Percentiles rank a stretch among this genome's conserved stretches.
These are phyloP conservation scores for Pangasianodon hypophthalmus DNA, from an alignment of 2,113 vertebrate species.

Conservation along the genomic window DNA sequence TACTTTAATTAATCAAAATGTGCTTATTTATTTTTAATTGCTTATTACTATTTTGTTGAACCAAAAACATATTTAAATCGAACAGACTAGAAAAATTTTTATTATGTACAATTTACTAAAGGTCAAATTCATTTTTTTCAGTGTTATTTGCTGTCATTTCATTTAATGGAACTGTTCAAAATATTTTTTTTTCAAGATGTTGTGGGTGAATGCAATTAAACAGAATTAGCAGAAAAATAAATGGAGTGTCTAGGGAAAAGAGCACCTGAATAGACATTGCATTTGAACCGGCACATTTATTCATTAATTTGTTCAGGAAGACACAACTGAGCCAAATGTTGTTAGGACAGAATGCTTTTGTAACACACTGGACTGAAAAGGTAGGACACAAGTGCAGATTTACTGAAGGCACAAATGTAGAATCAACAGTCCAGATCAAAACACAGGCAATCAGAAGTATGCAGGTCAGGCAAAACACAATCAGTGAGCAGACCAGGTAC, in stretches of 20 bases:
- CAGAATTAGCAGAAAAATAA: neutral
- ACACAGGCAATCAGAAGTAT: neutral
- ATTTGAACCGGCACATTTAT: neutral
- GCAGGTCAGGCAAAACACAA: neutral
- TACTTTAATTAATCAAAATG: neutral
- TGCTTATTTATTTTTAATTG: neutral
- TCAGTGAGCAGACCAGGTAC: neutral
- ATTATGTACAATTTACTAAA: neutral
- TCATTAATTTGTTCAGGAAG: neutral
- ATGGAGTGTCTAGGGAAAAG: neutral
- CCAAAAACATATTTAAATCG: neutral
- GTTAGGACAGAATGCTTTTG: conserved; percentile 9
- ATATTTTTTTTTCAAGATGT: neutral
- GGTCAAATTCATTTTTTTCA: neutral
- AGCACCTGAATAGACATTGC: neutral
- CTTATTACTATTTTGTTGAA: neutral
- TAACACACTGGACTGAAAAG: neutral
- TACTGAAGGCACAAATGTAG: neutral
- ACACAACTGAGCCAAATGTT: no score
- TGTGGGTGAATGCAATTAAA: neutral
- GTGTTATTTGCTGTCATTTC: neutral
- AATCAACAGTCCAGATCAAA: neutral
- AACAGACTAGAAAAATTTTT: neutral
- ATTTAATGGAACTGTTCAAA: neutral
- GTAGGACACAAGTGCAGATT: neutral